phyloP scores from a whole-genome alignment of 2,113 vertebrate species.

The Morone saxatilis region DNA sequence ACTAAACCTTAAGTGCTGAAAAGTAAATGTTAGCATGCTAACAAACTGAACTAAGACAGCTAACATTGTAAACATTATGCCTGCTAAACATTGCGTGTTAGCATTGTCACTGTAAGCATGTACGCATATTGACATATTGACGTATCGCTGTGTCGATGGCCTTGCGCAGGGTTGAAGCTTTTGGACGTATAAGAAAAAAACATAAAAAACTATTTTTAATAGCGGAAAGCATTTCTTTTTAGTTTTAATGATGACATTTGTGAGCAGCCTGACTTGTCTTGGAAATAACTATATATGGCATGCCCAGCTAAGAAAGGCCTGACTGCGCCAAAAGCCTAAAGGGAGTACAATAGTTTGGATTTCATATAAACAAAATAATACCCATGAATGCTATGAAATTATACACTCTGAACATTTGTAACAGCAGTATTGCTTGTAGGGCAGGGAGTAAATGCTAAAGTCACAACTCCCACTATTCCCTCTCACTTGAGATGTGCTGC shows the following conservation, averaged over 20 bases:
- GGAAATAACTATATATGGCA: background rate
- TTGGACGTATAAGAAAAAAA: no score
- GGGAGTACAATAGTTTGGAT: background rate
- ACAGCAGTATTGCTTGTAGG: background rate
- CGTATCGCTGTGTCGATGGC: background rate
- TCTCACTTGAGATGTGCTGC: background rate
- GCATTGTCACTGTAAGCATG: no score
- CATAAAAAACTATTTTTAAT: no score
- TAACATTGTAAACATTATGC: no score
- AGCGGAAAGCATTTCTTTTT: no score
- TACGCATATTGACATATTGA: no score
- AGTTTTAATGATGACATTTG: no score
- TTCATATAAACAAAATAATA: constrained; percentile 4
- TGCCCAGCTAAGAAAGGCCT: background rate
- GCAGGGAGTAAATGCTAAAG: background rate
- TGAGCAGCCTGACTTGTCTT: background rate
- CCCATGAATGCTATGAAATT: background rate
- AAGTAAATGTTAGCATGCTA: no score
- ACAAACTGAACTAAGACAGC: no score
- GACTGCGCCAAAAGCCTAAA: background rate
- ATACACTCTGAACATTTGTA: background rate
- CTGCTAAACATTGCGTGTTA: no score
- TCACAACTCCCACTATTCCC: background rate
- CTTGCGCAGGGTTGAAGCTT: no score
- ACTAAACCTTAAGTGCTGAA: no score